Evolutionary conservation across 2,888 invertebrate genomes (phyloP).

Genomic region (Melieria omissa): DNA sequence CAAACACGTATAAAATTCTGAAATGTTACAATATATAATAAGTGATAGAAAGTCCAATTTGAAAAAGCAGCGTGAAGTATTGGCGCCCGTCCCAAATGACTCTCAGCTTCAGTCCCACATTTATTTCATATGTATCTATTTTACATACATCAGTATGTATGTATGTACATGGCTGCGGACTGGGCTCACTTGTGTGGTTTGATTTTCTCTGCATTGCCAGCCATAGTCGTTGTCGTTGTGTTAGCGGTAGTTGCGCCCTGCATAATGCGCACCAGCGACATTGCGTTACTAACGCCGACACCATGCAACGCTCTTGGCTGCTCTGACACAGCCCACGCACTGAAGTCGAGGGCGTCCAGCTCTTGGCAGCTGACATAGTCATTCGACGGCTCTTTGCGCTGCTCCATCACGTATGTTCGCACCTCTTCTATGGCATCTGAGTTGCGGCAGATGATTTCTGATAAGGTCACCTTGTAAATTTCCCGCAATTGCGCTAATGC

Average conservation of each 20-base stretch:
- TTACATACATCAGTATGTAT: background rate
- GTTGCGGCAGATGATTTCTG: constrained; percentile 81
- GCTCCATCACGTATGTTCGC: constrained; percentile 79
- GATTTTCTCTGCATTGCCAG: background rate
- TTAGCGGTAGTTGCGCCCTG: background rate
- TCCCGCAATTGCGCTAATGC: constrained; percentile 79
- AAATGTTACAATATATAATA: too few species aligned
- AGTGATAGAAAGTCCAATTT: too few species aligned
- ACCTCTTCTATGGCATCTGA: constrained; percentile 74
- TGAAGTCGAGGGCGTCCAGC: constrained; percentile 71
- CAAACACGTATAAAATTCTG: too few species aligned
- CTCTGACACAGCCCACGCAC: constrained; percentile 68
- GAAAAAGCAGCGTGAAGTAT: too few species aligned
- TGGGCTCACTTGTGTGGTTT: background rate
- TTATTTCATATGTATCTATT: too few species aligned
- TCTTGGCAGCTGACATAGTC: constrained; percentile 74
- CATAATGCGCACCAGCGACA: constrained; percentile 51
- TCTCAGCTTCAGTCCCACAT: too few species aligned
- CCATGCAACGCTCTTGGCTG: constrained; percentile 47
- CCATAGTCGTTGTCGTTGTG: background rate
- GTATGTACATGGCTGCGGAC: background rate
- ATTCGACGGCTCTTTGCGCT: constrained; percentile 69
- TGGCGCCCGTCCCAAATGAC: too few species aligned
- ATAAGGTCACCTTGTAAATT: constrained; percentile 80
- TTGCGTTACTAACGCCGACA: constrained; percentile 44